phyloP scores from a whole-genome alignment of 2,797 vertebrate species.

The Eulemur rubriventer region DNA sequence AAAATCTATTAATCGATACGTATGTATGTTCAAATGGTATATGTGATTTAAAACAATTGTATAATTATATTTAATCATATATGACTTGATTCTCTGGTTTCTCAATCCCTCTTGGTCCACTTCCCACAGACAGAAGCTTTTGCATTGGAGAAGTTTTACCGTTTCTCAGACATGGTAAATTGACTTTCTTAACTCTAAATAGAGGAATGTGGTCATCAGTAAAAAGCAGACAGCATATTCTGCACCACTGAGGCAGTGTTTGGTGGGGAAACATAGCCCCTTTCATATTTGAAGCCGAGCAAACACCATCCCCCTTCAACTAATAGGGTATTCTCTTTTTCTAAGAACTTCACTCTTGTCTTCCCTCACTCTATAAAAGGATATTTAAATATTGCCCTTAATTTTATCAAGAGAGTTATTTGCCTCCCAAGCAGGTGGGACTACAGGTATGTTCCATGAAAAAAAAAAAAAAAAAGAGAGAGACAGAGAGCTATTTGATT shows the following conservation, averaged over 20 bases:
- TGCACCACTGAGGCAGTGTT: constrained; percentile 59
- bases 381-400: neutral
- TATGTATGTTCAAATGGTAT: constrained; percentile 36
- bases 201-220: constrained; percentile 53
- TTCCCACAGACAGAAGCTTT: constrained; percentile 76
- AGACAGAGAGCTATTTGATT: neutral
- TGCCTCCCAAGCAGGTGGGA: neutral
- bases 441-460: too few species aligned
- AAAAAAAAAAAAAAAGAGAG: too few species aligned
- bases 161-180: constrained; percentile 79
- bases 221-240: constrained; percentile 48
- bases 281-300: neutral
- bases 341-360: neutral
- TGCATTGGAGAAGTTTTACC: constrained; percentile 77
- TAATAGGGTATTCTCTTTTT: neutral
- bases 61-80: constrained; percentile 38
- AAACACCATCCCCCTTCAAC: neutral
- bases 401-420: neutral
- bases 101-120: constrained; percentile 71
- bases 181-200: constrained; percentile 63
- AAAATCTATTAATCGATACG: constrained; percentile 19
- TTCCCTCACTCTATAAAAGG: neutral
- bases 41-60: constrained; percentile 56
- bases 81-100: constrained; percentile 64
- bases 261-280: constrained; percentile 69